Evolutionary conservation across 2,797 vertebrate genomes (phyloP).

Genomic region (Clarias platycephalus): DNA sequence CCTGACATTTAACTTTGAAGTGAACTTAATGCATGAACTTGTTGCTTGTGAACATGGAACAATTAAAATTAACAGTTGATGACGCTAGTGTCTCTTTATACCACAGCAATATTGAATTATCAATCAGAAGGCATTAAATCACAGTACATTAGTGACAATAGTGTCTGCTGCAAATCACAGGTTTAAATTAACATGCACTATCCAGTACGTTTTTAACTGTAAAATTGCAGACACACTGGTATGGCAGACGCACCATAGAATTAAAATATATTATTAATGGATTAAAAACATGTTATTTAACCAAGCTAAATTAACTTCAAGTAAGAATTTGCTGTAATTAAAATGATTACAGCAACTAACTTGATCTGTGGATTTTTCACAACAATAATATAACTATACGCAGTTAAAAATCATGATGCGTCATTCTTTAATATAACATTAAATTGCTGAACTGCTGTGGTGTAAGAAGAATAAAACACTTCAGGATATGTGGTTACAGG

Average conservation of each 20-base stretch:
- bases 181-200: neutral
- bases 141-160: neutral
- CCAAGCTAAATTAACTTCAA: neutral
- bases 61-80: neutral
- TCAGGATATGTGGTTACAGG: neutral
- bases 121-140: neutral
- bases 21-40: constrained; percentile 36
- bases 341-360: neutral
- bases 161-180: neutral
- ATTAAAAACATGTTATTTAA: neutral
- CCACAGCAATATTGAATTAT: neutral
- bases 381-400: neutral
- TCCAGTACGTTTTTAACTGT: neutral
- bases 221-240: neutral
- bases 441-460: neutral
- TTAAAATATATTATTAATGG: neutral
- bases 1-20: constrained; percentile 18
- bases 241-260: neutral
- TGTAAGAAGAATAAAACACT: neutral
- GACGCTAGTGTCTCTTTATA: neutral
- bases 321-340: neutral
- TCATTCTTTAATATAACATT: neutral
- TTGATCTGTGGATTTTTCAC: neutral
- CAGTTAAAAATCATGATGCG: neutral
- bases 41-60: constrained; percentile 6